These are phyloP conservation scores for Mustelus asterias DNA, from an alignment of 2,113 vertebrate genomes.

Conservation along the genomic window DNA sequence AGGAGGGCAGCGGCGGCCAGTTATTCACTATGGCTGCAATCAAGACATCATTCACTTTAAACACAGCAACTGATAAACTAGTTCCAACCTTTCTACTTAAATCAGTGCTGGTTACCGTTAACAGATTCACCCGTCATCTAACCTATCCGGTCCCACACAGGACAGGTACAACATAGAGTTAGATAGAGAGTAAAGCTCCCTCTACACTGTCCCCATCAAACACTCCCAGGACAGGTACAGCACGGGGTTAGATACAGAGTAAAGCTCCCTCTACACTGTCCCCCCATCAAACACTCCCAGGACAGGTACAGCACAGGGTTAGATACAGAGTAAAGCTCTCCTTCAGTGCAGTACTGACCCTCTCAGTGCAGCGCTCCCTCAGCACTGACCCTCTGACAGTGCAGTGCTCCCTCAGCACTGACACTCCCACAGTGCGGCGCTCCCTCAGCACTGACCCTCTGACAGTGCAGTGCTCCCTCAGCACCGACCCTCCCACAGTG, in stretches of 20 bases:
- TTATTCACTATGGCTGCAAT: constrained; percentile 76
- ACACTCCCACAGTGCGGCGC: neutral
- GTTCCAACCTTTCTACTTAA: neutral
- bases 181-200: neutral
- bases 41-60: neutral
- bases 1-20: constrained; percentile 85
- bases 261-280: neutral
- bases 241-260: neutral
- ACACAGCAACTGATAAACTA: neutral
- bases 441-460: neutral
- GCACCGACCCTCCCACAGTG: too few relatives aligned
- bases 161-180: neutral
- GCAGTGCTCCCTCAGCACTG: too few relatives aligned
- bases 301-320: neutral
- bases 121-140: neutral
- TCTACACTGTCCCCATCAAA: neutral
- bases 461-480: too few relatives aligned
- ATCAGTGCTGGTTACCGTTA: neutral
- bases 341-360: neutral
- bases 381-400: too few relatives aligned
- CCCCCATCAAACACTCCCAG: neutral
- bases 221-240: neutral
- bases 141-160: neutral
- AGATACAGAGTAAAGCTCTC: neutral
- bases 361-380: too few relatives aligned